These are phyloP conservation scores for Drosophila greeni DNA, from an alignment of 2,888 invertebrate species.

Conservation along the genomic window DNA sequence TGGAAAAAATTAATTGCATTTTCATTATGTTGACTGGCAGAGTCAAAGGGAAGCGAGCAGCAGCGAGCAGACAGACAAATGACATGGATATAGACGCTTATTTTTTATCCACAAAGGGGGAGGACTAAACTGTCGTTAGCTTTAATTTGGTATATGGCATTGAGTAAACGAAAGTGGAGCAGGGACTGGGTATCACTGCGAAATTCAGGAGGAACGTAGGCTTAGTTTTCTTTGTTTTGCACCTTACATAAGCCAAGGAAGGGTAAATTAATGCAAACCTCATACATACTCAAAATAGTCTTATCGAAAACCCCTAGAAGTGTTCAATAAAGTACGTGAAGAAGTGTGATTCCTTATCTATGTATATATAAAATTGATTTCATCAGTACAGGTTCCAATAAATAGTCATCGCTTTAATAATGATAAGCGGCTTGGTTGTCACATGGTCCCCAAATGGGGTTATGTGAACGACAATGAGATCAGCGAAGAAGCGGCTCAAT, in stretches of 20 bases:
- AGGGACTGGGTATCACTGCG: not conserved
- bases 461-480: conserved; percentile 19
- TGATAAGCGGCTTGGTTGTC: conserved; percentile 18
- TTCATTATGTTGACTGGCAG: conserved; percentile 77
- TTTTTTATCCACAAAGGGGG: conserved; percentile 28
- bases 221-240: not conserved
- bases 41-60: conserved; percentile 40
- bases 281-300: not conserved
- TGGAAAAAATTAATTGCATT: conserved; percentile 79
- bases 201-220: not conserved
- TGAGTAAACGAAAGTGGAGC: conserved; percentile 23
- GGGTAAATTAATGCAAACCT: conserved; percentile 6
- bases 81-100: conserved; percentile 65
- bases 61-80: conserved; percentile 63
- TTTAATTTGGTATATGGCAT: conserved; percentile 28
- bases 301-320: conserved; percentile 53
- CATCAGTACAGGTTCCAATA: conserved; percentile 49
- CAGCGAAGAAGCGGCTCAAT: conserved; percentile 1
- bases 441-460: conserved; percentile 23
- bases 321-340: conserved; percentile 48
- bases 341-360: conserved; percentile 52
- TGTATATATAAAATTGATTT: conserved; percentile 45
- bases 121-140: conserved; percentile 35
- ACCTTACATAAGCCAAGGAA: conserved; percentile 35
- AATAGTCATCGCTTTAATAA: conserved; percentile 5